A percentile compares a stretch with the other conserved stretches of the same genome.
Conservation (phyloP, 2,113 vertebrate genomes). For the Nicator chloris region DNA sequence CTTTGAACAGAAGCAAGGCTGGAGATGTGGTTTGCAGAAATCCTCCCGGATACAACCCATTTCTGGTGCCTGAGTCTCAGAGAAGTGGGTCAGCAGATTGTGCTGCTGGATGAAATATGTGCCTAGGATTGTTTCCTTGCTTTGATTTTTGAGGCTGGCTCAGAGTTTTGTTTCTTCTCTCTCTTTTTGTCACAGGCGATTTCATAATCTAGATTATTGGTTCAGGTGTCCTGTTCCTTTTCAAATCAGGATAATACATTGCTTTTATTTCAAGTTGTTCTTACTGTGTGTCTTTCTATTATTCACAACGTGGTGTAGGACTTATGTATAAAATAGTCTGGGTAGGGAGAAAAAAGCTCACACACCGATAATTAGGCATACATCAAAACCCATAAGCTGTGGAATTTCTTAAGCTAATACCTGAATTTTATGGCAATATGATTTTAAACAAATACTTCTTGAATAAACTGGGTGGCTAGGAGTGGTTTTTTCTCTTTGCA, state of each 20-base stretch:
- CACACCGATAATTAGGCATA: neutral
- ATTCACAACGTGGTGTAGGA: neutral
- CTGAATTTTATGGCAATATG: neutral
- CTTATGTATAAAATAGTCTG: neutral
- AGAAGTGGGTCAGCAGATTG: constrained; percentile 9
- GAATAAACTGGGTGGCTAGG: neutral
- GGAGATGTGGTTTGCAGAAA: constrained; percentile 13
- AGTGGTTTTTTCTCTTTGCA: neutral
- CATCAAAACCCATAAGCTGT: neutral
- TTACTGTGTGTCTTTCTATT: neutral
- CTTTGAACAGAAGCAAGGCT: neutral
- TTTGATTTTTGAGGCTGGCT: neutral
- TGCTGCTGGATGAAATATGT: neutral
- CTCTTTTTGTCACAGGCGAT: neutral
- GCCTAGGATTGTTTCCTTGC: neutral
- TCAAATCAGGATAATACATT: neutral
- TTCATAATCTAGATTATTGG: neutral
- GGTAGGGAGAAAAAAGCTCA: neutral
- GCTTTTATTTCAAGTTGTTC: neutral
- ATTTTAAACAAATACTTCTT: neutral
- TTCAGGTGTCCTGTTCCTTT: neutral
- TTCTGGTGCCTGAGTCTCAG: neutral
- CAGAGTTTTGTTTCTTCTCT: neutral
- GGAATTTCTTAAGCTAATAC: neutral
- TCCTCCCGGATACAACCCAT: neutral